Evolutionary conservation across 2,888 invertebrate species (phyloP).

Genomic region (Autographa gamma): DNA sequence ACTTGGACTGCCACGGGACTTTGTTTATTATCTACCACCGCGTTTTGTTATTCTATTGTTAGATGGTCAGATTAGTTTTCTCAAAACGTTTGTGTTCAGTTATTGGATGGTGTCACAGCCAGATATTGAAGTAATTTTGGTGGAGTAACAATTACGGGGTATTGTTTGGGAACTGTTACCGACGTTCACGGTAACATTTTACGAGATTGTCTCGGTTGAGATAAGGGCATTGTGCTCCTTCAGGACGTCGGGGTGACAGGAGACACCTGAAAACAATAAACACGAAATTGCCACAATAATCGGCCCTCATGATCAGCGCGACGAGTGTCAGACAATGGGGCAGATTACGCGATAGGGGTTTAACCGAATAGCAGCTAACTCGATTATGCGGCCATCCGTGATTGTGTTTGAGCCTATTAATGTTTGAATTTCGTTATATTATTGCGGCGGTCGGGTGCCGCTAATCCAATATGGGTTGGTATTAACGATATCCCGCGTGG

Average conservation of each 20-base stretch:
- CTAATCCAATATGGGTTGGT: slow-evolving; percentile 84
- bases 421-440: slow-evolving; percentile 89
- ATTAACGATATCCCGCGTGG: slow-evolving; percentile 80
- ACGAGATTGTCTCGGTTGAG: slow-evolving; percentile 67
- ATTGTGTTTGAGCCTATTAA: slow-evolving; percentile 88
- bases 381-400: slow-evolving; percentile 88
- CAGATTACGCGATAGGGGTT: slow-evolving; percentile 87
- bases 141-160: slow-evolving; percentile 49
- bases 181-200: slow-evolving; percentile 67
- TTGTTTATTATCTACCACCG: slow-evolving; percentile 72
- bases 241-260: slow-evolving; percentile 69
- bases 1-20: slow-evolving; percentile 70
- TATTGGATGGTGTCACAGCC: slow-evolving; percentile 43
- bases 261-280: slow-evolving; percentile 87
- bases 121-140: slow-evolving; percentile 48
- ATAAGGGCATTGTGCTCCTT: slow-evolving; percentile 77
- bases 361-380: slow-evolving; percentile 88
- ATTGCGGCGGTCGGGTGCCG: slow-evolving; percentile 80
- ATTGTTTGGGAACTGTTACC: slow-evolving; percentile 48
- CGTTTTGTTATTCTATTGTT: slow-evolving; percentile 63
- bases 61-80: slow-evolving; percentile 59
- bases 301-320: slow-evolving; percentile 85
- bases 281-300: slow-evolving; percentile 87
- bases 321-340: slow-evolving; percentile 85
- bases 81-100: slow-evolving; percentile 35